Evolutionary conservation across 1,140 invertebrate species (phyloP), one percentile per base, ranked within the genome.

Genomic region (Penaeus chinensis): DNA sequence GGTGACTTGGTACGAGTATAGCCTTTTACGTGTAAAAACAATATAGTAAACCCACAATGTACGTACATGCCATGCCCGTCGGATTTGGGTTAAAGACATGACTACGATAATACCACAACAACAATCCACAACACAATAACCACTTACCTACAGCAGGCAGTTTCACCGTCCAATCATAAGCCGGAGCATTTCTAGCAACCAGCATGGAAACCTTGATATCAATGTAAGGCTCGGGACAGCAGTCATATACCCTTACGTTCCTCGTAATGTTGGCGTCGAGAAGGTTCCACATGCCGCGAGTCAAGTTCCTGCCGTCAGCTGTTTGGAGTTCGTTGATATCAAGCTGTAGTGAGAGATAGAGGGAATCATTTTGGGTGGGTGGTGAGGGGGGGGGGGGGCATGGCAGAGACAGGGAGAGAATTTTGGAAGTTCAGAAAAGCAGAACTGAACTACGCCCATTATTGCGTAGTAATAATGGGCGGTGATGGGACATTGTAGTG

Each of bases 141-240:
- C 27, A 84, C 88, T 65, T 20, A 89, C 88, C 47, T 18, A 76
- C 78, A 65, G 84, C 79, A 7, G 89, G 89, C 3, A 82, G 42
- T 63, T 89, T 89, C 61, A 89, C 63, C 47, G 78, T 78, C 84
- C 84, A 89, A 24, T 32, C 66, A 42, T 77, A 89, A 42, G 89
- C 89, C 0, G 84, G 80, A 24, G 89, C 89, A 20, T 87, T 69
- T 7, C 89, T 61, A n/a, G 47, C 5, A 27, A 87, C 79, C 19
- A 62, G 19, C 4, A 89, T 37, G n/a, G 32, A 27, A 20, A 87
- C 27, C 13, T 27, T 19, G 32, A 89, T 60, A 69, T 71, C 79
- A 0, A 89, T 66, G 62, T 89, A 89, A 3, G 89, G 83, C 81
- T 89, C 89, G 16, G 85, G 62, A 60, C 89, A 89, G 42, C 89